Percentiles rank a stretch among this genome's conserved stretches.
Evolutionary conservation across 2,113 vertebrate genomes (phyloP).

Genomic region (Ivindomyrus marchei): DNA sequence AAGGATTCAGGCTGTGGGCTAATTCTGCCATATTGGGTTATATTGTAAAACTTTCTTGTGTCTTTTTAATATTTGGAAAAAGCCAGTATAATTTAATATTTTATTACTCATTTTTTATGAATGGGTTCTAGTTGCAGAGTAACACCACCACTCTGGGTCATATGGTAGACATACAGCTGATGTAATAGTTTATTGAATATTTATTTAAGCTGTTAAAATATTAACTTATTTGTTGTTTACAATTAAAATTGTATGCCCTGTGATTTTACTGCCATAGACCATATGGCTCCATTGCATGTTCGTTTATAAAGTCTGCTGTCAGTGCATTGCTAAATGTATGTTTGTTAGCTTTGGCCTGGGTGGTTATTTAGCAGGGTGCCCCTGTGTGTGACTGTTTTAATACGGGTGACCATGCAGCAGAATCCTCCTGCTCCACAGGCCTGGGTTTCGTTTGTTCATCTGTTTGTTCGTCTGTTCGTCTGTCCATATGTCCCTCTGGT

Average conservation of each 20-base stretch:
- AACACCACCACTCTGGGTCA: not conserved
- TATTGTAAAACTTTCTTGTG: not conserved
- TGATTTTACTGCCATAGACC: not conserved
- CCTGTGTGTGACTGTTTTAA: not conserved
- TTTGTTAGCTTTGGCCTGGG: not conserved
- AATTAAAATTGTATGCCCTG: not conserved
- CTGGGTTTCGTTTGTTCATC: not conserved
- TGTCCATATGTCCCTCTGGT: no score
- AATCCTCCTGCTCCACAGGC: not conserved
- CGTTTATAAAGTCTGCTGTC: not conserved
- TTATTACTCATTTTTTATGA: not conserved
- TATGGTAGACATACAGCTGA: not conserved
- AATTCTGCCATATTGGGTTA: constrained; percentile 14
- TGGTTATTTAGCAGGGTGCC: not conserved
- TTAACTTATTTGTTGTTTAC: not conserved
- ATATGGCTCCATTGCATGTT: not conserved
- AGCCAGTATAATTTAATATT: not conserved
- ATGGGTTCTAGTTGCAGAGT: not conserved
- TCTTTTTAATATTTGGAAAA: not conserved
- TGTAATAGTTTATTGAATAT: not conserved
- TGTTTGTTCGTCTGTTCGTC: not conserved
- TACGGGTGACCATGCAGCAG: not conserved
- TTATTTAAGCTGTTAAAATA: not conserved
- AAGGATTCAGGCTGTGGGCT: not conserved
- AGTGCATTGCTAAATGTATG: not conserved